Evolutionary conservation across 2,888 invertebrate species (phyloP).

Genomic region (Campopleginae sp.): DNA sequence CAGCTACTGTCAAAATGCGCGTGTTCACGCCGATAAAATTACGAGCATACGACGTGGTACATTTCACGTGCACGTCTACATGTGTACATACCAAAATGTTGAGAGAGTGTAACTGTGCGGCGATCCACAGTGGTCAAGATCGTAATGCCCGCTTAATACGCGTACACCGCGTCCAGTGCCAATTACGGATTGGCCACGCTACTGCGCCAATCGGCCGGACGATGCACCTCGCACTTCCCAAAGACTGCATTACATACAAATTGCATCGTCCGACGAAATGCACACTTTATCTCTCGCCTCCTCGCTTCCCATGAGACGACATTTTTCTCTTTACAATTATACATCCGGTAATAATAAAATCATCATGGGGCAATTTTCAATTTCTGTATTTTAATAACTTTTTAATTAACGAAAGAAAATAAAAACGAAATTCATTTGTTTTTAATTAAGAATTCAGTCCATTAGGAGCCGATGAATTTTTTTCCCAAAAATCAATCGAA

Average conservation of each 20-base stretch:
- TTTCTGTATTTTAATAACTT: too few relatives aligned
- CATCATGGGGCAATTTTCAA: background rate
- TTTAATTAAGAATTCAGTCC: too few relatives aligned
- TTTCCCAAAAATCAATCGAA: too few relatives aligned
- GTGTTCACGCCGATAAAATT: conserved; percentile 45
- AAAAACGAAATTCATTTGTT: too few relatives aligned
- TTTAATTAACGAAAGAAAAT: too few relatives aligned
- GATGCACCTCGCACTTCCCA: conserved; percentile 68
- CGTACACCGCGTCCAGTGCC: conserved; percentile 76
- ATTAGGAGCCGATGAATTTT: too few relatives aligned
- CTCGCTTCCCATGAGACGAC: background rate
- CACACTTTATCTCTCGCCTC: conserved; percentile 33
- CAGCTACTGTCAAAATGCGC: conserved; percentile 7
- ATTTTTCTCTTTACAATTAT: background rate
- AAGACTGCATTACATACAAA: conserved; percentile 15
- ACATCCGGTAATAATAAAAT: background rate
- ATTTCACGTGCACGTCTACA: conserved; percentile 6
- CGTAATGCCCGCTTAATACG: conserved; percentile 79
- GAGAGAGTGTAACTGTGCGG: conserved; percentile 9
- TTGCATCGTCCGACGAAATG: conserved; percentile 13
- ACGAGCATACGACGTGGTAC: conserved; percentile 16
- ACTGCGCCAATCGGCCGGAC: conserved; percentile 77
- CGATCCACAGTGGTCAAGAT: conserved; percentile 72
- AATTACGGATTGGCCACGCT: conserved; percentile 81
- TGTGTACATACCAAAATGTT: conserved; percentile 29